These are phyloP conservation scores for Orius insidiosus DNA, from an alignment of 1,140 invertebrate genomes.

Conservation along the genomic window DNA sequence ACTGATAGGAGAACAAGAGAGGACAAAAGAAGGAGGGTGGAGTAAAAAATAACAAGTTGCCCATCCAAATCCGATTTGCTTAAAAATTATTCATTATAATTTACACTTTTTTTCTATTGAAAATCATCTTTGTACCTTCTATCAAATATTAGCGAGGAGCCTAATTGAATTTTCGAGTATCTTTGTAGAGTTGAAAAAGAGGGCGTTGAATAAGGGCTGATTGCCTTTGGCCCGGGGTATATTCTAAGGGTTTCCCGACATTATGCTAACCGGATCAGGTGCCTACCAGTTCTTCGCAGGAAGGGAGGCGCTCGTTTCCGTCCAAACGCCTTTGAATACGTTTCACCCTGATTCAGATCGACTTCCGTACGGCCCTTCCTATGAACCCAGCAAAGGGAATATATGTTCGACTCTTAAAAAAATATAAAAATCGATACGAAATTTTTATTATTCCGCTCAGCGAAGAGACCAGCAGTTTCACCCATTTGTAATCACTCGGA, in stretches of 20 bases:
- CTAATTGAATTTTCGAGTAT: too few species aligned
- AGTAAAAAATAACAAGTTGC: too few species aligned
- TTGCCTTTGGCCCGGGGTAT: background rate
- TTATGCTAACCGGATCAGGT: constrained; percentile 11
- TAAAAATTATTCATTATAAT: too few species aligned
- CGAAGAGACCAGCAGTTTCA: background rate
- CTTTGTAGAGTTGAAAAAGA: too few species aligned
- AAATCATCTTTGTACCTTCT: too few species aligned
- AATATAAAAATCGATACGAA: background rate
- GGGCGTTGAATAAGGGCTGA: background rate
- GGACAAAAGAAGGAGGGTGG: too few species aligned
- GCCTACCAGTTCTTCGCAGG: background rate
- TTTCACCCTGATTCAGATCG: background rate
- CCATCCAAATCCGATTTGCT: too few species aligned
- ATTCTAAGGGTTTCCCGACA: constrained; percentile 1
- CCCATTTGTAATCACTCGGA: background rate
- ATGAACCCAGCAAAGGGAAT: constrained; percentile 6
- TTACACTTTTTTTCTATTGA: too few species aligned
- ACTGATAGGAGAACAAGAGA: too few species aligned
- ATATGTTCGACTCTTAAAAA: too few species aligned
- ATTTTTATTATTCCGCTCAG: background rate
- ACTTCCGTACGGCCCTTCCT: background rate
- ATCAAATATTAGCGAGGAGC: too few species aligned
- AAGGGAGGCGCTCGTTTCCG: constrained; percentile 9
- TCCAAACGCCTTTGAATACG: constrained; percentile 15